Evolutionary conservation across 23 tunicate genomes (phyloP), one percentile per base, ranked within the genome.

Genomic region (Ciona savignyi): DNA sequence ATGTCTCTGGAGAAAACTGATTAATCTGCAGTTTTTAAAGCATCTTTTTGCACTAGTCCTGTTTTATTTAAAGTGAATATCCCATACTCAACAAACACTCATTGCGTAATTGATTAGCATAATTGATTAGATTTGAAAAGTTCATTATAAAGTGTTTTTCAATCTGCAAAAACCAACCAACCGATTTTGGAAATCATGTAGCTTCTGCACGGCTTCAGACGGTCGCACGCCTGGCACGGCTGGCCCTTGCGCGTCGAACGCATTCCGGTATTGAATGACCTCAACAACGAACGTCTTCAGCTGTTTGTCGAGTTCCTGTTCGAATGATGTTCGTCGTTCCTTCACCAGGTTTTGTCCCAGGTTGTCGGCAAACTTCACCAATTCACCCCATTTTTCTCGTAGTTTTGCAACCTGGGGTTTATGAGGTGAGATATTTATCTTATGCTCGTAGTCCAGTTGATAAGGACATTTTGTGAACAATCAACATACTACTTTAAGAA

Each of bases 281-380:
- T 91, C 91, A 29, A 91, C 87, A 23, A 91, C 97, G 65, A 91
- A 91, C 3, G 86, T 84, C 65, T 91, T 91, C 80, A 91, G 69
- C 65, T 91, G 97, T 70, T 91, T 91, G 75, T 91, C 97, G 1
- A 91, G 82, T 70, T 91, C 91, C 72, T 91, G 97, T 68, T 84
- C 97, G 51, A 91, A 91, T 0, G 86, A 80, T 20, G 88, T 80
- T 0, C 97, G 35, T 48, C 97, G 51, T 66, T 91, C 97, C 66
- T 84, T 91, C 34, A 91, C 78, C 61, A 91, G 51, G 23, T 83
- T 80, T 21, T 91, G 87, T 9, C 91, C 91, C 4, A 84, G 78
- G 1, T 78, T 73, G 67, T 91, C 97, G 27, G 91, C 91, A 35
- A 73, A 65, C 29, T 49, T 63, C 9, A 91, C 91, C 61, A 84